Evolutionary conservation across 2,888 invertebrate genomes (phyloP).

Genomic region (Cepaea hortensis): DNA sequence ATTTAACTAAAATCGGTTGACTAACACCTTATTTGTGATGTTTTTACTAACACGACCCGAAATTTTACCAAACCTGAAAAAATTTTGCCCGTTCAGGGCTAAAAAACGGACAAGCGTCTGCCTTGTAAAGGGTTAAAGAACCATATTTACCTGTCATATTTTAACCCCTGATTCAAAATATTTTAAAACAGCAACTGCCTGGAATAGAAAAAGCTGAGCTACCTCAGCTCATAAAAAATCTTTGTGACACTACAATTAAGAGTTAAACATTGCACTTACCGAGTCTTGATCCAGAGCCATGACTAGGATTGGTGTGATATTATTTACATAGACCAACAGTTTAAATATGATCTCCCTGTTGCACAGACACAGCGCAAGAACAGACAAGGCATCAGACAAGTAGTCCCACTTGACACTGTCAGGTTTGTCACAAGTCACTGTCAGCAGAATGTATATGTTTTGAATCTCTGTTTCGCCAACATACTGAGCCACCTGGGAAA

Average conservation of each 20-base stretch:
- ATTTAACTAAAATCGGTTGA: too few relatives aligned
- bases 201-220: too few relatives aligned
- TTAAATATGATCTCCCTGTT: conserved; percentile 40
- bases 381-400: conserved; percentile 38
- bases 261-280: neutral
- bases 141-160: too few relatives aligned
- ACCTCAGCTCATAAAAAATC: too few relatives aligned
- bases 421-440: conserved; percentile 39
- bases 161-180: too few relatives aligned
- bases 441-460: conserved; percentile 28
- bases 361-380: conserved; percentile 31
- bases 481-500: conserved; percentile 35
- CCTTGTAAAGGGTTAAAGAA: too few relatives aligned
- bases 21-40: too few relatives aligned
- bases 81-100: too few relatives aligned
- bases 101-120: too few relatives aligned
- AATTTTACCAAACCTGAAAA: too few relatives aligned
- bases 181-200: too few relatives aligned
- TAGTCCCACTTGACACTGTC: conserved; percentile 40
- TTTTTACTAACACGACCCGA: too few relatives aligned
- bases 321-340: conserved; percentile 27
- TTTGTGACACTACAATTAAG: neutral
- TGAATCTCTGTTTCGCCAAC: conserved; percentile 41
- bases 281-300: conserved; percentile 31
- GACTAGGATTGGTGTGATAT: conserved; percentile 25